Evolutionary conservation across 2,888 invertebrate species (phyloP), one percentile per base, ranked within the genome.

Genomic region (Chymomyza amoena): DNA sequence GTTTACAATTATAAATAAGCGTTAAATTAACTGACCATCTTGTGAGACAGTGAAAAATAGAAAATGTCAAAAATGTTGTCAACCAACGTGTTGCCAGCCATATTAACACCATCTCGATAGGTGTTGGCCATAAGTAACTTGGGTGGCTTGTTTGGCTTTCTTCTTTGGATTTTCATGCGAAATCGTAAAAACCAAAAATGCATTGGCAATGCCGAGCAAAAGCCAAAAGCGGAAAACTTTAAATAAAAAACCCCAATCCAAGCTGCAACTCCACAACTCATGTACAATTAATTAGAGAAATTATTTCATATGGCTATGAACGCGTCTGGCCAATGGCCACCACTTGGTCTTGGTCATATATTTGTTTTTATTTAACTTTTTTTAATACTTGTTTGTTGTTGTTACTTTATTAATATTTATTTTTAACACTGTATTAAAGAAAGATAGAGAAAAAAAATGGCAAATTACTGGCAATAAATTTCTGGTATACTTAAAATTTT

Each of bases 241-340:
- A 25, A 52, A 52, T 32, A 51, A 50, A 32, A 68, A 59, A 73
- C 50, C 52, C 57, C 67, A 69, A 64, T 63, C 51, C 7, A 66
- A 68, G 68, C 60, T 64, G 50, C 2, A 60, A 60, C n/a, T 15
- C n/a, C 25, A 20, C 25, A 18, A 51, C 65, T 54, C 65, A 66
- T 77, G 78, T 72, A 77, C 87, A 80, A 87, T 85, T 85, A 85
- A 85, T 87, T 85, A 84, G 83, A 87, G 88, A 85, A 85, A 85
- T 80, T 85, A 84, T 83, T 83, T 78, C 75, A 75, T 81, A 69
- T n/a, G n/a, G 72, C 32, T 28, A n/a, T n/a, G n/a, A 20, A 25
- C 20, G 15, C 54, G 54, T 54, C 54, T 64, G 16, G 50, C n/a
- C 39, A 20, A 20, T 20, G 36, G 60, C 52, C 51, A 52, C 52